phyloP scores from a whole-genome alignment of 2,113 vertebrate species.

The Clarias batrachus region DNA sequence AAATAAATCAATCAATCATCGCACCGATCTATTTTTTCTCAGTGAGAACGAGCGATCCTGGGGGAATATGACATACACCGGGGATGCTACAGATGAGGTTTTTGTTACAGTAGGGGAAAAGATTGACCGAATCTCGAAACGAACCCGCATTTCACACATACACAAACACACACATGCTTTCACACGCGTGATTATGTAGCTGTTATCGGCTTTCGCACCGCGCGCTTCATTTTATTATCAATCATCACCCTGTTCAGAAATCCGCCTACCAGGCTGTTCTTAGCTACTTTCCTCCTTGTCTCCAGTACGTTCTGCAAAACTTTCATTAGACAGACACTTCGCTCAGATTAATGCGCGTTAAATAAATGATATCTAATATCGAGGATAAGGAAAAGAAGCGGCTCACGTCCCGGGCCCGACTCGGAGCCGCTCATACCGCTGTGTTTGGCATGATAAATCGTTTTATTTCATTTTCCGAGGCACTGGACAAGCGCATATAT shows the following conservation, averaged over 20 bases:
- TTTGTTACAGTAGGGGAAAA: conserved; percentile 4
- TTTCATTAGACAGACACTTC: conserved; percentile 38
- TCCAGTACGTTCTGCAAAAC: conserved; percentile 24
- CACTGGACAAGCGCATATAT: conserved; percentile 73
- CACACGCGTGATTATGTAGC: conserved; percentile 40
- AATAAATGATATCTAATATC: conserved; percentile 50
- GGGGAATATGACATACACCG: not conserved
- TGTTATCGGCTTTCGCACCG: conserved; percentile 28
- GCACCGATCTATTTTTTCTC: not conserved
- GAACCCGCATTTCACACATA: conserved; percentile 21
- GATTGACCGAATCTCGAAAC: conserved; percentile 11
- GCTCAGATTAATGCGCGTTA: conserved; percentile 43
- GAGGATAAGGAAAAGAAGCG: conserved; percentile 11
- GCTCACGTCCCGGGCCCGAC: conserved; percentile 48
- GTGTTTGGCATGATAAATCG: conserved; percentile 72
- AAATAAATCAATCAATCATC: conserved; percentile 29
- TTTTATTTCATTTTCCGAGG: conserved; percentile 77
- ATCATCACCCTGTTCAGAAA: conserved; percentile 25
- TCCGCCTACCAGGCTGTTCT: conserved; percentile 53
- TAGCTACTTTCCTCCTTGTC: conserved; percentile 30
- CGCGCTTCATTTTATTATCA: conserved; percentile 33
- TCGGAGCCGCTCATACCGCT: conserved; percentile 30
- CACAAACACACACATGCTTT: conserved; percentile 40
- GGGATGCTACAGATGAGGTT: not conserved
- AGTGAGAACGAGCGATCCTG: conserved; percentile 2